Evolutionary conservation across 2,888 invertebrate genomes (phyloP), one percentile per base, ranked within the genome.

Genomic region (Drosophila borborema): DNA sequence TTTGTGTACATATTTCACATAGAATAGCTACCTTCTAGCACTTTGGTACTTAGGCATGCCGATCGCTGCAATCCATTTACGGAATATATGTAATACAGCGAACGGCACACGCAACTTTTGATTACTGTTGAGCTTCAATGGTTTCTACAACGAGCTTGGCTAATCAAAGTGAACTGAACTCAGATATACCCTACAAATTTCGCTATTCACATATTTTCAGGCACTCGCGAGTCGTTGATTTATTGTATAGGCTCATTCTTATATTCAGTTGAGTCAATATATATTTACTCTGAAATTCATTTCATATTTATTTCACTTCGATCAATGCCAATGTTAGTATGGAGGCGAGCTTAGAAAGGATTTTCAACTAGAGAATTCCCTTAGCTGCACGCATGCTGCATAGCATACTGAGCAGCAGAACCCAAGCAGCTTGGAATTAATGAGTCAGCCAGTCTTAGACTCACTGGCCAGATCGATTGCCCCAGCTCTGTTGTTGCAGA

Each of bases 41-140:
- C 55, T 38, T 65, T 69, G 53, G 53, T 53, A 46, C 48, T 28
- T 18, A 9, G 28, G 5, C 48, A 18, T 46, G 48, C 38, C 48
- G 40, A 36, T 54, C 54, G 49, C 45, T 70, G 60, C 78, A 83
- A 84, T 81, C 54, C 64, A 56, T 56, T 77, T 76, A 64, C 48
- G 68, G 70, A 43, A 41, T 69, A 64, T 64, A 56, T 55, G 41
- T 55, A 55, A 40, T 38, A 41, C 49, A 54, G 56, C 48, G 20
- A 56, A 31, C 65, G 67, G 20, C 45, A 71, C 77, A 77, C 77
- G 66, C 77, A 80, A 77, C 58, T 64, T 72, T 77, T 67, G 81
- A 80, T 80, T 76, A 66, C 51, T 40, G 80, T 62, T 72, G 41
- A 46, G 77, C 80, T 43, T 80, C 71, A 66, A 36, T 49, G 76